Percentiles rank a stretch among this genome's conserved stretches.
Evolutionary conservation across 1,140 invertebrate species (phyloP).

Genomic region (Ectropis grisescens): DNA sequence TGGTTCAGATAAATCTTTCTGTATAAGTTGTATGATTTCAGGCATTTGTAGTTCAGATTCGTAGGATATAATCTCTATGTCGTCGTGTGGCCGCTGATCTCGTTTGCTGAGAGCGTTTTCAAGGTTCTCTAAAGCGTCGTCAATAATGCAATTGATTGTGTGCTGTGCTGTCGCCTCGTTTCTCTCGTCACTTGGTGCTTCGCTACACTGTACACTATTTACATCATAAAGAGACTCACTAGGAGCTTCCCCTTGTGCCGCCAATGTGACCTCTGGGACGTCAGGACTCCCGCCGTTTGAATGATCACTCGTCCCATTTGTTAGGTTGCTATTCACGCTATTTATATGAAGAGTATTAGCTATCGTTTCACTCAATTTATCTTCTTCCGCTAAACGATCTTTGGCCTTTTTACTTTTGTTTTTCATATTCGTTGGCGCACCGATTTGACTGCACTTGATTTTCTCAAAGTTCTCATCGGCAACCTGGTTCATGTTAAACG

Average conservation of each 20-base stretch:
- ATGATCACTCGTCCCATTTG: constrained; percentile 58
- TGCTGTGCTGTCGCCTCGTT: constrained; percentile 9
- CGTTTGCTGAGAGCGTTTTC: constrained; percentile 15
- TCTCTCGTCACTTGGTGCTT: constrained; percentile 20
- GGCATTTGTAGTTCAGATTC: constrained; percentile 69
- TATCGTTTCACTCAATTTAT: constrained; percentile 48
- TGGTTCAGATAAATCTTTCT: constrained; percentile 98
- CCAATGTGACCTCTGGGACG: constrained; percentile 18
- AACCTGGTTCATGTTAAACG: constrained; percentile 54
- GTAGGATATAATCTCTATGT: constrained; percentile 63
- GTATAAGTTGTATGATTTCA: constrained; percentile 96
- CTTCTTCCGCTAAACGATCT: constrained; percentile 52
- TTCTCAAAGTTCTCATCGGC: constrained; percentile 48
- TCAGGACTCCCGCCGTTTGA: constrained; percentile 30
- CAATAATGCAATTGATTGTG: constrained; percentile 10
- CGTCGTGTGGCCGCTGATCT: constrained; percentile 25
- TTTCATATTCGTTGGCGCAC: constrained; percentile 46
- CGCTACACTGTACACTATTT: constrained; percentile 61
- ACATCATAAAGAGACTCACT: constrained; percentile 37
- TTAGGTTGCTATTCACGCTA: constrained; percentile 54
- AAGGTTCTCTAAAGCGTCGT: constrained; percentile 17
- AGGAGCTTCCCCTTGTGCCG: constrained; percentile 22
- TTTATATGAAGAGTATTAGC: constrained; percentile 56
- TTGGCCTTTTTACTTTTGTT: constrained; percentile 65
- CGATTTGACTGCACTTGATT: constrained; percentile 47